phyloP scores from a whole-genome alignment of 2,888 invertebrate species.

The Orthosia gracilis region DNA sequence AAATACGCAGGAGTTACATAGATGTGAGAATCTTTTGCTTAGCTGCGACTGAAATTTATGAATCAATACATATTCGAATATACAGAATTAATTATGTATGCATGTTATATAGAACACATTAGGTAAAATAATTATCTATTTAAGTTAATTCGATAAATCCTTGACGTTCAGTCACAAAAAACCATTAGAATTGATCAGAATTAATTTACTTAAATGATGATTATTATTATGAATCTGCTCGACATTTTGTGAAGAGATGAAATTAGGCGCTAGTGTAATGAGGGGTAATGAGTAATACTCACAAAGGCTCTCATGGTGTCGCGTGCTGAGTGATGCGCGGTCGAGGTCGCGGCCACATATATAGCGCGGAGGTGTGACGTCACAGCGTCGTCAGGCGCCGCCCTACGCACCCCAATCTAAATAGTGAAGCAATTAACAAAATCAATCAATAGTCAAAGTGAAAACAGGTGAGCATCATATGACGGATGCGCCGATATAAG shows the following conservation, averaged over 20 bases:
- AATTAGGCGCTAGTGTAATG: conserved; percentile 6
- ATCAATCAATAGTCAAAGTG: not conserved
- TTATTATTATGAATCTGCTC: not conserved
- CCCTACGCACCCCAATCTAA: conserved; percentile 21
- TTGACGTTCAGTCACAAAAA: conserved; percentile 4
- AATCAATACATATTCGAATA: not conserved
- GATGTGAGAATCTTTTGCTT: not conserved
- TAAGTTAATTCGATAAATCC: not conserved
- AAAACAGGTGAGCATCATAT: conserved; percentile 1
- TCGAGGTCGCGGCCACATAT: conserved; percentile 68
- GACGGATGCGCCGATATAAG: not conserved
- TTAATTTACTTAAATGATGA: conserved; percentile 4
- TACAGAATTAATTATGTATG: not conserved
- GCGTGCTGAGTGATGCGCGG: conserved; percentile 53
- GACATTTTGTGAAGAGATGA: not conserved
- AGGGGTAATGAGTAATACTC: conserved; percentile 64
- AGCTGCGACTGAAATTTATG: not conserved
- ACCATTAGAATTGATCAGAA: not conserved
- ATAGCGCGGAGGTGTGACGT: conserved; percentile 63
- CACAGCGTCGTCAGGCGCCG: conserved; percentile 15
- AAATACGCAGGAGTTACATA: too few species aligned
- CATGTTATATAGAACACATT: too few species aligned
- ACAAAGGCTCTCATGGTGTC: conserved; percentile 77
- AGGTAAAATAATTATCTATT: not conserved
- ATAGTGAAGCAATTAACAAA: conserved; percentile 13